Evolutionary conservation across 64 coral and sea anemone species (phyloP).

Genomic region (Porites australiensis): DNA sequence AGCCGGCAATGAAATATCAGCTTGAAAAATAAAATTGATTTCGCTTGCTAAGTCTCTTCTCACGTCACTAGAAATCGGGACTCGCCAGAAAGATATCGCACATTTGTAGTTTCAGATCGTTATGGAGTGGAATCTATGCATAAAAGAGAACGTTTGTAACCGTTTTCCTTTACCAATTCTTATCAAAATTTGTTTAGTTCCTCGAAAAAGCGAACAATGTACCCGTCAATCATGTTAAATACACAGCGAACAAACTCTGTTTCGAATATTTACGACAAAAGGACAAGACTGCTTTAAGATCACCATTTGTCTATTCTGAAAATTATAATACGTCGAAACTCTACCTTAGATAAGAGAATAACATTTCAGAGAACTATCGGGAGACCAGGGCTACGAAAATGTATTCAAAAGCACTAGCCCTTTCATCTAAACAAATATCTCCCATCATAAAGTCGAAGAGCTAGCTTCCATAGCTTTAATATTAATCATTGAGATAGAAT

Average conservation of each 20-base stretch:
- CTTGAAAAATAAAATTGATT: background rate
- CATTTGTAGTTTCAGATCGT: background rate
- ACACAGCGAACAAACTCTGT: conserved; percentile 45
- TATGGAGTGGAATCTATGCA: background rate
- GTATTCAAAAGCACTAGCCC: background rate
- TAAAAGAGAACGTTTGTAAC: background rate
- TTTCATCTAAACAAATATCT: conserved; percentile 93
- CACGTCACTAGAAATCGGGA: background rate
- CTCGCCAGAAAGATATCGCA: background rate
- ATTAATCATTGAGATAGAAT: conserved; percentile 87
- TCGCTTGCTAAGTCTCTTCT: background rate
- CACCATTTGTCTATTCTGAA: conserved; percentile 5
- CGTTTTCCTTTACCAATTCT: background rate
- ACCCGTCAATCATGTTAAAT: conserved; percentile 40
- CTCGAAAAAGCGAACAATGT: background rate
- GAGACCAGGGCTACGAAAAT: background rate
- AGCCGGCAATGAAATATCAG: background rate
- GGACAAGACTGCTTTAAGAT: background rate
- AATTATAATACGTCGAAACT: background rate
- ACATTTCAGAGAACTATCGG: background rate
- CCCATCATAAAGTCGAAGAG: conserved; percentile 70
- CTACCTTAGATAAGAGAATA: background rate
- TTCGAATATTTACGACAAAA: conserved; percentile 25
- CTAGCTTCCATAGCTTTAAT: conserved; percentile 86
- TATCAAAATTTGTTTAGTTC: background rate